Percentiles rank a stretch among this genome's conserved stretches.
Evolutionary conservation across 2,113 vertebrate genomes (phyloP).

Genomic region (Malaclemys terrapin): DNA sequence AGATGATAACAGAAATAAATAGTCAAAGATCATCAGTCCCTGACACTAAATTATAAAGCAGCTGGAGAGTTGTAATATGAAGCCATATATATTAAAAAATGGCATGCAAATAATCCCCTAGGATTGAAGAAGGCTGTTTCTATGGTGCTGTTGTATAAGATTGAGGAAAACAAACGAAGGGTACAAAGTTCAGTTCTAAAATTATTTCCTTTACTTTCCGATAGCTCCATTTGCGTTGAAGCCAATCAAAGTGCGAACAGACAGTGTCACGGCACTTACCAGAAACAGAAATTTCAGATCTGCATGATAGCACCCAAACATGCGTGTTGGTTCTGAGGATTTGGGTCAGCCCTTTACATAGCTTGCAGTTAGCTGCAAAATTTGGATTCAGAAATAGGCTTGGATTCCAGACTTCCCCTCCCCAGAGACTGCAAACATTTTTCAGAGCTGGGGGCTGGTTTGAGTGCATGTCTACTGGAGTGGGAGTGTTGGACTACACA

Average conservation of each 20-base stretch:
- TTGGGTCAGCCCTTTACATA: neutral
- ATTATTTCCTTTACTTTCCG: slow-evolving; percentile 43
- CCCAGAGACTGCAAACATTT: accelerated
- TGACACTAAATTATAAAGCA: slow-evolving; percentile 38
- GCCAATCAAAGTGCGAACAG: neutral
- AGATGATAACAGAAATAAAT: slow-evolving; percentile 44
- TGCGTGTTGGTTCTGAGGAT: neutral
- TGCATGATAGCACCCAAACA: neutral
- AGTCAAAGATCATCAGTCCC: slow-evolving; percentile 46
- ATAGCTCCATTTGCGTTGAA: neutral
- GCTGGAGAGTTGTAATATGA: slow-evolving; percentile 48
- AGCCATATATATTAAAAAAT: slow-evolving; percentile 41
- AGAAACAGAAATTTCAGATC: neutral
- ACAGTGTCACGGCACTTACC: accelerated
- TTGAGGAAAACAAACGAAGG: slow-evolving; percentile 21
- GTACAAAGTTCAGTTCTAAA: slow-evolving; percentile 64
- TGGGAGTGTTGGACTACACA: neutral
- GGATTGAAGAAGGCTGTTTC: slow-evolving; percentile 52
- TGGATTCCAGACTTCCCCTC: accelerated
- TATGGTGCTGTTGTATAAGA: slow-evolving; percentile 55
- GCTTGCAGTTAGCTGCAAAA: neutral
- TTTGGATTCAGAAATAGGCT: neutral
- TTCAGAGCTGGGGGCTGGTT: neutral
- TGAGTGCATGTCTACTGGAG: neutral
- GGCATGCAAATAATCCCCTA: slow-evolving; percentile 54